Base-by-base conservation (phyloP, 1,140 invertebrate genomes). In the Mylabris phalerata region DNA sequence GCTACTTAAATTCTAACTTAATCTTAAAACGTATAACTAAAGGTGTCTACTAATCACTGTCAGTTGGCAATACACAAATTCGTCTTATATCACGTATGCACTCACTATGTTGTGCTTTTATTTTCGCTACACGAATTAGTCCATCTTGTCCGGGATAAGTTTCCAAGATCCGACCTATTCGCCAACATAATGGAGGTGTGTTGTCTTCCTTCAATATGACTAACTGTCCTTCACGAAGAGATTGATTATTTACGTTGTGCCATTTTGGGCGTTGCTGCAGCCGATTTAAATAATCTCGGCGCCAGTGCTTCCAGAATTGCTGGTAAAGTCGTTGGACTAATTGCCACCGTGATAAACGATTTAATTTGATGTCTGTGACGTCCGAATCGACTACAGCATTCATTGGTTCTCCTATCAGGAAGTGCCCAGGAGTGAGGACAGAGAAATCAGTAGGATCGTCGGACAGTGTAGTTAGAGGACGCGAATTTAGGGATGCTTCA, bases 351-450 rank as follows among this genome's bases (percentile, higher is more conserved):
- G 4, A 71, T 46, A 58, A 48, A 19, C 7, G 60, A 58, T 10
- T 64, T 45, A 70, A 68, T 27, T 59, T 64, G 2, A 55, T 0
- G 26, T 60, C 9, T 13, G 13, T 43, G 0, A 55, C n/a, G 26
- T 51, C 27, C 4, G 56, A 48, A 40, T 66, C 64, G 38, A 62
- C 57, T 9, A 66, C 7, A 2, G 59, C 19, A 0, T 48, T 63
- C 6, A 70, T 45, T 27, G 67, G 61, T 46, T 49, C 26, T 9
- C 73, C 74, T 52, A 73, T 74, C 6, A 75, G 52, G 56, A 75
- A 75, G 62, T 75, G 71, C 13, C 59, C 70, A n/a, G 73, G 71
- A n/a, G 72, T 72, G 3, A 73, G 52, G 7, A 48, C n/a, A 3
- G 27, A 10, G 4, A 63, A 48, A 43, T 73, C 69, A 50, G 63